These are phyloP conservation scores for Pseudomyrmex dendroicus DNA, from an alignment of 1,140 invertebrate genomes.

Conservation along the genomic window DNA sequence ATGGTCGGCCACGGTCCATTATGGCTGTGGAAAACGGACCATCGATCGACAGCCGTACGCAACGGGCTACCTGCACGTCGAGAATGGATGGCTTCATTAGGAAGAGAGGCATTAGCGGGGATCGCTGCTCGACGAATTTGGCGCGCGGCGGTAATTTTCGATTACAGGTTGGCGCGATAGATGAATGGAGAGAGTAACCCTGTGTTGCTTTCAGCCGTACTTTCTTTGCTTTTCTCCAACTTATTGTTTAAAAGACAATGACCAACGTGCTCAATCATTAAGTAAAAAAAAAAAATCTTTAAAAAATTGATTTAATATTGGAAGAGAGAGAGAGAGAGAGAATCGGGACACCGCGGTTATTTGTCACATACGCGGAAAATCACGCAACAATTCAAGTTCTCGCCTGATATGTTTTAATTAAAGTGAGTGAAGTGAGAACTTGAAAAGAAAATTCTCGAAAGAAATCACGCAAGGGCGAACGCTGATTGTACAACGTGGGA, in stretches of 20 bases:
- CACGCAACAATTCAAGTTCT: too few species aligned
- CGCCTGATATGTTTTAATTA: too few species aligned
- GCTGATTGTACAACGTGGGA: neutral
- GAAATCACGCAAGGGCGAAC: slow-evolving; percentile 6
- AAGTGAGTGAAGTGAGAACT: too few species aligned
- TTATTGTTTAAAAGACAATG: neutral
- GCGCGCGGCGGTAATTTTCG: slow-evolving; percentile 29
- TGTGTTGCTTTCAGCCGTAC: neutral
- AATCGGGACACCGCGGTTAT: neutral
- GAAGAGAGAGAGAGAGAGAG: neutral
- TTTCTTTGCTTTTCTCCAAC: too few species aligned
- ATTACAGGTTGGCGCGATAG: slow-evolving; percentile 1
- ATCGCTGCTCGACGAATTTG: slow-evolving; percentile 33
- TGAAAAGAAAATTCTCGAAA: neutral
- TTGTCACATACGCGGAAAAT: too few species aligned
- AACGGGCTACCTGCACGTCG: slow-evolving; percentile 22
- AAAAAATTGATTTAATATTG: neutral
- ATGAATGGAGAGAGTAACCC: slow-evolving; percentile 8
- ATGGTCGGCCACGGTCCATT: slow-evolving; percentile 53
- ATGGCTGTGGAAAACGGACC: slow-evolving; percentile 57
- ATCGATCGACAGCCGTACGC: slow-evolving; percentile 47
- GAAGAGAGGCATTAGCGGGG: slow-evolving; percentile 16
- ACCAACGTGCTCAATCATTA: neutral
- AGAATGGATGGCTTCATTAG: slow-evolving; percentile 53
- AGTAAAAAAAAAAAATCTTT: slow-evolving; percentile 2